Percentiles rank a stretch among this genome's conserved stretches.
Evolutionary conservation across 64 coral and sea anemone species (phyloP).

Genomic region (Porites australiensis): DNA sequence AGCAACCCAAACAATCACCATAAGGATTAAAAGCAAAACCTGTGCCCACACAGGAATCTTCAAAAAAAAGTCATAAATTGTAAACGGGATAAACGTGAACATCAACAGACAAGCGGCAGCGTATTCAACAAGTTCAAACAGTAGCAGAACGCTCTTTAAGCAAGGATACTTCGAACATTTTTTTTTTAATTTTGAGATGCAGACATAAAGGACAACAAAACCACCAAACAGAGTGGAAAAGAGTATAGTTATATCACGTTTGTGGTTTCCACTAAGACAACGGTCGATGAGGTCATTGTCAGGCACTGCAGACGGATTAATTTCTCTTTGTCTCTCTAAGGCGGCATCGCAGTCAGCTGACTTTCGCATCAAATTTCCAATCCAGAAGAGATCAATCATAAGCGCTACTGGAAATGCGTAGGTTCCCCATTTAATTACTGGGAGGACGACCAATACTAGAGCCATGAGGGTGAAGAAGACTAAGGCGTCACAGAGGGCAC

Average conservation of each 20-base stretch:
- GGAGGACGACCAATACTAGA: too few relatives aligned
- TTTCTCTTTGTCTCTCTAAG: background rate
- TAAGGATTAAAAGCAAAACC: conserved; percentile 29
- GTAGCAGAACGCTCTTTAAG: background rate
- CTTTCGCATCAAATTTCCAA: conserved; percentile 46
- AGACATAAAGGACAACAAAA: background rate
- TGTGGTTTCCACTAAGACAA: background rate
- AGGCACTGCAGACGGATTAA: background rate
- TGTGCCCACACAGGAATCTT: conserved; percentile 60
- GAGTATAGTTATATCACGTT: background rate
- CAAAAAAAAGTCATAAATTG: conserved; percentile 62
- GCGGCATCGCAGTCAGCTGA: conserved; percentile 33
- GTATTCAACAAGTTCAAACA: conserved; percentile 1
- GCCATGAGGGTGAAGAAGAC: too few relatives aligned
- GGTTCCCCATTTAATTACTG: background rate
- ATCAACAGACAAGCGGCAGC: conserved; percentile 38
- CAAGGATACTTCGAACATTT: background rate
- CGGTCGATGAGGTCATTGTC: background rate
- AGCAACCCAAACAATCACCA: conserved; percentile 47
- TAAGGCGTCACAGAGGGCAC: too few relatives aligned
- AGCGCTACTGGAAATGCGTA: conserved; percentile 52
- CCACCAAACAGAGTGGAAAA: background rate
- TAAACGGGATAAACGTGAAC: conserved; percentile 66
- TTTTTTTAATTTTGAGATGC: too few relatives aligned
- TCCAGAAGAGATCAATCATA: conserved; percentile 28